Base-by-base conservation (phyloP, 2,797 vertebrate genomes). In the Crax fasciolata region DNA sequence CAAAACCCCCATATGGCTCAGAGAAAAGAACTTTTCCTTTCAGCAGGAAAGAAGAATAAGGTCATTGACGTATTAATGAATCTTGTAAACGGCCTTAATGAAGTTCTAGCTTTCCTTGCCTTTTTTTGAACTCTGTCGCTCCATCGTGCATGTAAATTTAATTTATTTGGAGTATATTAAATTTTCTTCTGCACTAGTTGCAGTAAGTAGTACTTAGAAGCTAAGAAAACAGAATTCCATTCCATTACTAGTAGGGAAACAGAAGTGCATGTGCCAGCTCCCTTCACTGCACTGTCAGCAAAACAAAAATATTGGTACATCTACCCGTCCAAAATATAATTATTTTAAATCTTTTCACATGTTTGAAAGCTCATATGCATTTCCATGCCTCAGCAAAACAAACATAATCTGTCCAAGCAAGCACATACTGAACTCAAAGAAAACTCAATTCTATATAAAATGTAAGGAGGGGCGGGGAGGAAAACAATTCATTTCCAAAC, bases 161-260 rank as follows among this genome's bases (percentile, higher is more conserved):
- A 96, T 97, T 97, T 96, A 96, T 84, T 94, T 87, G 76, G 73
- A 92, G 93, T 91, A 93, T 87, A 95, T 97, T 95, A 95, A 92
- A 96, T 95, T 97, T 95, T 95, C 89, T 84, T 96, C 90, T 68
- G 23, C 77, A 81, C 80, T 68, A 95, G 85, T 52, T 94, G 72
- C 67, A 96, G 82, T 92, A 78, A 97, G 82, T 91, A 94, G 94
- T 88, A 93, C 78, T 87, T 85, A 78, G 95, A 95, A 96, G 92
- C 84, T 92, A 96, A 94, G 86, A 92, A 97, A 95, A 95, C 88
- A 96, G 78, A 96, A 94, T 95, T 84, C 91, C 90, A 93, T 94
- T 94, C 86, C 79, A 85, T 25, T 87, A 51, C 67, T 87, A 55
- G 75, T 48, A 58, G 87, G 87, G 87, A 93, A 94, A 87, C 63